Evolutionary conservation across 2,888 invertebrate genomes (phyloP).

Genomic region (Drosophila algonquin): DNA sequence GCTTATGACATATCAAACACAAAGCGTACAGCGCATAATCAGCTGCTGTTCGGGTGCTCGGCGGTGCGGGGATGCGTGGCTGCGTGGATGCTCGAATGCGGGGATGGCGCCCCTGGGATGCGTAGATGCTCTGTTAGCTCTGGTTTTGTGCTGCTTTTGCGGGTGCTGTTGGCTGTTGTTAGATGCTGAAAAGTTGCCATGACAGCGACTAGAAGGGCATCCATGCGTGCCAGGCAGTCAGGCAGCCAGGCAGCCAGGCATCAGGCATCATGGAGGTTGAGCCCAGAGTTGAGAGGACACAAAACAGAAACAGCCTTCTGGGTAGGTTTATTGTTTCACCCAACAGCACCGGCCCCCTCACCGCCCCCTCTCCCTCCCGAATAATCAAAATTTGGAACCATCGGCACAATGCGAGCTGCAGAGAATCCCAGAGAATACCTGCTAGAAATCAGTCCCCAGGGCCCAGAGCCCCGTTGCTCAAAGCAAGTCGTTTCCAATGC

Average conservation of each 20-base stretch:
- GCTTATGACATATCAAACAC: conserved; percentile 49
- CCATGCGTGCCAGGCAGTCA: neutral
- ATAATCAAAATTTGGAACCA: neutral
- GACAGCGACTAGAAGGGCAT: conserved; percentile 14
- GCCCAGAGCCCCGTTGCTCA: neutral
- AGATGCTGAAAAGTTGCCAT: conserved; percentile 39
- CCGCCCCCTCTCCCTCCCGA: neutral
- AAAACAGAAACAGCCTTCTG: neutral
- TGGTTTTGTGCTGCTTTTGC: neutral
- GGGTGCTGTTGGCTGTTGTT: too few relatives aligned
- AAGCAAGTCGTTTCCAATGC: neutral
- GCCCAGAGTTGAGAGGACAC: neutral
- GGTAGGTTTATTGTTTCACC: neutral
- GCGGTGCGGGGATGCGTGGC: neutral
- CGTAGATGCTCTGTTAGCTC: neutral
- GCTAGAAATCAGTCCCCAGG: neutral
- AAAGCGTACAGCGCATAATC: conserved; percentile 48
- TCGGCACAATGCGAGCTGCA: neutral
- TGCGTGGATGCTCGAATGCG: neutral
- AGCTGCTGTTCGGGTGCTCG: conserved; percentile 15
- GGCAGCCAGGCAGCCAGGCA: too few relatives aligned
- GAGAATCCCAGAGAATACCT: neutral
- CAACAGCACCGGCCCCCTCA: too few relatives aligned
- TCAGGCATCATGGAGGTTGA: neutral
- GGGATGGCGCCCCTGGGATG: neutral